A percentile compares a stretch with the other conserved stretches of the same genome.
These are phyloP conservation scores for Parapsyche elsis DNA, from an alignment of 1,140 invertebrate genomes.

Conservation along the genomic window DNA sequence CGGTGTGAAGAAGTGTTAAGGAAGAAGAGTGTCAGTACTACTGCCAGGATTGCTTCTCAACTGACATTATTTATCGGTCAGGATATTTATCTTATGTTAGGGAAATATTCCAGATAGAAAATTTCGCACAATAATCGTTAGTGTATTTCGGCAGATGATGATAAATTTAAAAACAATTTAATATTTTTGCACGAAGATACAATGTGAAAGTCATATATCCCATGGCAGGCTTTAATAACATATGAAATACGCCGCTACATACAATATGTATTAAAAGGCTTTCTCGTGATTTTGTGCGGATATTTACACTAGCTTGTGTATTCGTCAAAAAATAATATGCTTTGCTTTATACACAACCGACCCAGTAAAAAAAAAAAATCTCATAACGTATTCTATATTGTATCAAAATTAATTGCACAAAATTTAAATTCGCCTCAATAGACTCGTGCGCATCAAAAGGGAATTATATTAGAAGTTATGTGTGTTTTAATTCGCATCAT, in stretches of 20 bases:
- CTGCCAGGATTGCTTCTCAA: slow-evolving; percentile 36
- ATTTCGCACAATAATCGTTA: too few relatives aligned
- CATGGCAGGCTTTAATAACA: not conserved
- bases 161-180: too few relatives aligned
- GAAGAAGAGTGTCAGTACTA: slow-evolving; percentile 37
- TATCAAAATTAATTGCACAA: too few relatives aligned
- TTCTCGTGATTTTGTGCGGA: slow-evolving; percentile 1
- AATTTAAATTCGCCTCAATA: too few relatives aligned
- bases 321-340: slow-evolving; percentile 5
- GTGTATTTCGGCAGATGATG: too few relatives aligned
- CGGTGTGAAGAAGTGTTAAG: slow-evolving; percentile 25
- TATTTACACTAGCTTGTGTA: slow-evolving; percentile 15
- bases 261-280: slow-evolving; percentile 10
- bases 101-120: not conserved
- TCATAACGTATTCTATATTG: not conserved
- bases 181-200: too few relatives aligned
- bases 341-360: not conserved
- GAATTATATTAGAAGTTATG: too few relatives aligned
- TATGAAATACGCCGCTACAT: not conserved
- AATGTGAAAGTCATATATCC: not conserved
- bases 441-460: not conserved
- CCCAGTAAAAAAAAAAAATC: not conserved
- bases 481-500: not conserved
- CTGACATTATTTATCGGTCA: slow-evolving; percentile 37
- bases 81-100: too few relatives aligned